These are phyloP conservation scores for Cylas formicarius DNA, from an alignment of 1,140 invertebrate species.

Conservation along the genomic window DNA sequence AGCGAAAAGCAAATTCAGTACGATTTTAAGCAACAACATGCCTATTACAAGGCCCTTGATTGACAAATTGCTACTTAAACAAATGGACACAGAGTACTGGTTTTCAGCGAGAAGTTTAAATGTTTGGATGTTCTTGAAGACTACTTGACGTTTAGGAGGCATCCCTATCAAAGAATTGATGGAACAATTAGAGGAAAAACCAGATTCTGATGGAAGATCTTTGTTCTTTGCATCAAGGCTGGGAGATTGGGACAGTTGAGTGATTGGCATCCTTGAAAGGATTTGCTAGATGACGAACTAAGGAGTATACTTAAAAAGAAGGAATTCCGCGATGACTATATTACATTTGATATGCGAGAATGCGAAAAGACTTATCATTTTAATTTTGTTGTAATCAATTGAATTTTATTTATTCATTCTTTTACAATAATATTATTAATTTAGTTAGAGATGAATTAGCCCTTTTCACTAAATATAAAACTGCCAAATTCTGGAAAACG, in stretches of 20 bases:
- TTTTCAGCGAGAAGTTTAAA: conserved; percentile 99
- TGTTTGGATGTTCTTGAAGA: conserved; percentile 98
- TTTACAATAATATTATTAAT: too few relatives aligned
- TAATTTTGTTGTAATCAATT: too few relatives aligned
- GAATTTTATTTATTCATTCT: too few relatives aligned
- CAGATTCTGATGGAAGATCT: conserved; percentile 96
- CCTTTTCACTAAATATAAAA: too few relatives aligned
- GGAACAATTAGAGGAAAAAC: conserved; percentile 96
- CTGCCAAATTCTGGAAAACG: too few relatives aligned
- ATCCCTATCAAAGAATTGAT: conserved; percentile 97
- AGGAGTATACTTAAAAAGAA: conserved; percentile 58
- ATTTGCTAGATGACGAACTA: conserved; percentile 64
- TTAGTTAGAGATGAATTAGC: too few relatives aligned
- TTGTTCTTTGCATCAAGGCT: conserved; percentile 95
- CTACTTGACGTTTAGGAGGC: conserved; percentile 89
- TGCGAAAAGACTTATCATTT: too few relatives aligned
- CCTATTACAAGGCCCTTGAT: conserved; percentile 87
- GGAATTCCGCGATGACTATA: conserved; percentile 73
- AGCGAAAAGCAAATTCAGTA: conserved; percentile 97
- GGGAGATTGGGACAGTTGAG: conserved; percentile 98
- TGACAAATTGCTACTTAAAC: conserved; percentile 93
- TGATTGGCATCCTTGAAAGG: conserved; percentile 99
- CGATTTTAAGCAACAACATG: conserved; percentile 77
- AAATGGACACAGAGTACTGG: conserved; percentile 92
- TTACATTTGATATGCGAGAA: too few relatives aligned